Evolutionary conservation across 2,888 invertebrate species (phyloP), one percentile per base, ranked within the genome.

Genomic region (Pteria penguin): DNA sequence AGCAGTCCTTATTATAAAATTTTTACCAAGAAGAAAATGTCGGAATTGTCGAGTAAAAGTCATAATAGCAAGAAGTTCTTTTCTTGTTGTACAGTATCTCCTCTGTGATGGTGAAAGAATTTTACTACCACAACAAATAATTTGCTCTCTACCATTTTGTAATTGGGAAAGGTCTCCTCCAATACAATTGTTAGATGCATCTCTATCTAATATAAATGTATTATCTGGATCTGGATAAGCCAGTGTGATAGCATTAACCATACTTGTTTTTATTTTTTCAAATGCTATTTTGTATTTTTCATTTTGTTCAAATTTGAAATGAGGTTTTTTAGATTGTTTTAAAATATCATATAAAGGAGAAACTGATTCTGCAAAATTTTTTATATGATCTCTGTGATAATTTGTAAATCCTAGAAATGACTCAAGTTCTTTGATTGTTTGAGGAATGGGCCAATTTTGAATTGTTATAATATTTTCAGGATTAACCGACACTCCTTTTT

Each of bases 331-430:
- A 52, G 22, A 26, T 27, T 5, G 5, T 31, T 54, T 54, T 27
- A 71, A 65, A 0, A 81, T 2, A 11, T 29, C 29, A 57, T 82
- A 79, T 27, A 83, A n/a, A 1, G 82, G 82, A 0, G 5, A 45
- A 0, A 81, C 72, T 24, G 73, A 2, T 2, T 65, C 54, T 0
- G 78, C 74, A 27, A 72, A 81, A n/a, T 77, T 26, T 67, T 61
- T n/a, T 0, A 84, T 68, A 58, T 77, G 76, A 0, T 60, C 55
- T 1, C 82, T 54, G 52, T 84, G 81, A 24, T 82, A 81, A 27
- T 79, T 82, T 0, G 71, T 75, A n/a, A 79, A 78, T 0, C 84
- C 82, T 2, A 83, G 27, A 26, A 82, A 84, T 11, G 75, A 31
- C 36, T 81, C 72, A 1, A 83, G 79, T 4, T 80, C 76, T 31